Base-by-base conservation (phyloP, 1,140 invertebrate species). In the Venustaconcha ellipsiformis region DNA sequence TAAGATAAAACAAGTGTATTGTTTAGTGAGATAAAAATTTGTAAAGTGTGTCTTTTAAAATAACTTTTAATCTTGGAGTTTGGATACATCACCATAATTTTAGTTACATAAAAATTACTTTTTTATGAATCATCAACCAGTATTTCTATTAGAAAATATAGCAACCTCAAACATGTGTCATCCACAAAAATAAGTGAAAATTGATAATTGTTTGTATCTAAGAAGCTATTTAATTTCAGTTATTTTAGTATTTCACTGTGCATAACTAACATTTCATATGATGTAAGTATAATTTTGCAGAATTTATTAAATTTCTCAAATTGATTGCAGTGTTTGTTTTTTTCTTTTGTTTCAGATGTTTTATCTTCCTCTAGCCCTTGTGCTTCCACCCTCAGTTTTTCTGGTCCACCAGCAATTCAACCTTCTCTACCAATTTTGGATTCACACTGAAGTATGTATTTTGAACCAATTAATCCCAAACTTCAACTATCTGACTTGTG, bases 341-440 rank as follows among this genome's bases (percentile, higher is more conserved):
- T 70, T 74, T 67, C 68, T 82, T 69, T 64, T 78, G 76, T 91
- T 91, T 18, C 90, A 96, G 95, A 89, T 95, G 0, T 95, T 96
- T 87, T 97, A 97, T 87, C 90, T 96, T 14, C 96, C 96, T 1
- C 87, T 97, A 75, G 95, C 96, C 1, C 83, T 97, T 11, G 92
- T 93, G 64, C 93, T 97, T 64, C 95, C 96, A 64, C 95, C 96
- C n/a, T 92, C 95, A 1, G 93, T 95, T 74, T 96, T 95, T 86
- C 89, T 96, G 58, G 93, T 94, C 57, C 96, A 97, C 87, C 93
- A 94, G 76, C 95, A 97, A 85, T 94, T 97, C 86, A 97, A 95
- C 88, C 91, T 96, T 59, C 91, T 97, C 14, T 97, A 95, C 89
- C 96, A 97, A 92, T 95, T 96, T 84, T 97, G 96, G 96, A 95